A percentile compares a stretch with the other conserved stretches of the same genome.
phyloP scores from a whole-genome alignment of 2,113 vertebrate species.

The Gopherus evgoodei region DNA sequence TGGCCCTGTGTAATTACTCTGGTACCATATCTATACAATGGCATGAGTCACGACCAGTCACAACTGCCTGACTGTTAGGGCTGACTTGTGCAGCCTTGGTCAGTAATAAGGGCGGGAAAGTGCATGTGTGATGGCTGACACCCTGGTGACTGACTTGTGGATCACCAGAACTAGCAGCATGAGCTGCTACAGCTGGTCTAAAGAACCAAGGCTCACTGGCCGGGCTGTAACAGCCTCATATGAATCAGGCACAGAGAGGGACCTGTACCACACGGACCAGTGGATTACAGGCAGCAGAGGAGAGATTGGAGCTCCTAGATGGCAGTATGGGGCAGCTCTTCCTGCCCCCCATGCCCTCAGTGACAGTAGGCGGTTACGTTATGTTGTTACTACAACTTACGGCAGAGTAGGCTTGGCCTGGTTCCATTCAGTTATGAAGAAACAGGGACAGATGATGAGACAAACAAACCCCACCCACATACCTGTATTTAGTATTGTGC shows the following conservation, averaged over 20 bases:
- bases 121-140: not conserved
- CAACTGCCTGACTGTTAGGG: too few relatives aligned
- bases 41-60: too few relatives aligned
- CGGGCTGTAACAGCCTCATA: not conserved
- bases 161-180: too few relatives aligned
- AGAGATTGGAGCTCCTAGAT: not conserved
- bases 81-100: not conserved
- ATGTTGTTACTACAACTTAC: not conserved
- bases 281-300: not conserved
- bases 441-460: not conserved
- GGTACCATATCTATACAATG: too few relatives aligned
- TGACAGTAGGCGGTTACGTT: not conserved
- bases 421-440: not conserved
- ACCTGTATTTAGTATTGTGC: not conserved
- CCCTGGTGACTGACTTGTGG: too few relatives aligned
- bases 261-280: not conserved
- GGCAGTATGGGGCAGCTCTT: not conserved
- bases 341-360: not conserved
- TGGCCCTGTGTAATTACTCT: too few relatives aligned
- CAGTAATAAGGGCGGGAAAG: rapidly evolving
- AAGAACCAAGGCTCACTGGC: rapidly evolving
- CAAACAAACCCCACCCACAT: rapidly evolving
- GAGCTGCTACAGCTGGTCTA: too few relatives aligned
- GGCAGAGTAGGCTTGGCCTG: not conserved
- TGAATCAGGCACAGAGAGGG: too few relatives aligned